These are phyloP conservation scores for Bubalus kerabau DNA, from an alignment of 2,113 vertebrate genomes.

Conservation along the genomic window DNA sequence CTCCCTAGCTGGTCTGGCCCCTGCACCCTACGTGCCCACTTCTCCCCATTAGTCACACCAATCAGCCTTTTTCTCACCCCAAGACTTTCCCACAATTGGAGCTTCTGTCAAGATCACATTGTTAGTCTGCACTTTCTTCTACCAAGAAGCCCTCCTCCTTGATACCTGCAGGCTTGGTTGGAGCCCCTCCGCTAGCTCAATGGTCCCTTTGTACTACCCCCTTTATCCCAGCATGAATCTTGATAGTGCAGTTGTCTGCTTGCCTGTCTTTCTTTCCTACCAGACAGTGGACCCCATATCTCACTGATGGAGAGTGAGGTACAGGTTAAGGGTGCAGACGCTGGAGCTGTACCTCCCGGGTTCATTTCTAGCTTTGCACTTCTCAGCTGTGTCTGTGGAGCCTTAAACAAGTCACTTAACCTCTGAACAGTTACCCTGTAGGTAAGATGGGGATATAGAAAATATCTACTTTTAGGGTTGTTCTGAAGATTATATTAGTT, in stretches of 20 bases:
- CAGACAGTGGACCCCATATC: not conserved
- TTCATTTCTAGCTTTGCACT: not conserved
- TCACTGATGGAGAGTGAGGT: not conserved
- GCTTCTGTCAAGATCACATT: not conserved
- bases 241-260: not conserved
- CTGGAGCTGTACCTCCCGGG: not conserved
- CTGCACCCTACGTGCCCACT: not conserved
- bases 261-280: not conserved
- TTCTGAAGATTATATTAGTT: not conserved
- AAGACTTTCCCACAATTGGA: not conserved
- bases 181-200: not conserved
- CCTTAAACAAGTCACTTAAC: not conserved
- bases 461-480: not conserved
- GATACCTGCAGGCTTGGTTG: not conserved
- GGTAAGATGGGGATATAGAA: not conserved
- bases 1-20: not conserved
- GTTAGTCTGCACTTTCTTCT: not conserved
- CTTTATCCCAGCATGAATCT: not conserved
- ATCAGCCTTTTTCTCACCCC: not conserved
- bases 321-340: too few species aligned
- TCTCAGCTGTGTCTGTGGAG: not conserved
- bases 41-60: not conserved
- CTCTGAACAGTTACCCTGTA: not conserved
- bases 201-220: too few species aligned
- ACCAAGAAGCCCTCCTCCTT: not conserved